Percentiles rank a stretch among this genome's conserved stretches.
Conservation (phyloP, 2,113 vertebrate genomes). For the Mola mola region DNA sequence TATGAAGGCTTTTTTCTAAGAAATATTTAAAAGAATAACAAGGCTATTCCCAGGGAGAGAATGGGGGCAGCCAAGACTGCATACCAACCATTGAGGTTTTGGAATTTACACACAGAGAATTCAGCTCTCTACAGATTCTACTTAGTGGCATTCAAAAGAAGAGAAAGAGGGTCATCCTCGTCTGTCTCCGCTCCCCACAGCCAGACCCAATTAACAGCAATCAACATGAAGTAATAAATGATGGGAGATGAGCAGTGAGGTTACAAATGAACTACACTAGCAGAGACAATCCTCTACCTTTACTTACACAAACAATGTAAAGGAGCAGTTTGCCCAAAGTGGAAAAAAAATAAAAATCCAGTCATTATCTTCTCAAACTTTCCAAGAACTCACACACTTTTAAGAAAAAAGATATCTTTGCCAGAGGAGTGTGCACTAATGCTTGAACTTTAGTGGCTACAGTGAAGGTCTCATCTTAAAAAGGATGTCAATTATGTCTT, state of each 20-base stretch:
- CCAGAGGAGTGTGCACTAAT: no score
- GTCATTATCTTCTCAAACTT: no score
- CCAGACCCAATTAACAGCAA: background rate
- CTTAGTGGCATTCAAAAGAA: constrained; percentile 25
- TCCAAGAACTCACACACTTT: no score
- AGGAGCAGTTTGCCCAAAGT: no score
- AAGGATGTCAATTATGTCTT: no score
- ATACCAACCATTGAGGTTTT: constrained; percentile 25
- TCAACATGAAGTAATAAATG: background rate
- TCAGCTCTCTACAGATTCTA: constrained; percentile 23
- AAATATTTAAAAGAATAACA: constrained; percentile 39
- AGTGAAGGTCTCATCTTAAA: no score
- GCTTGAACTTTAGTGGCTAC: no score
- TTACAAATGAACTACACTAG: no score
- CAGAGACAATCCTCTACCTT: no score
- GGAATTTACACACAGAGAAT: constrained; percentile 32
- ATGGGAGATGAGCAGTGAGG: background rate
- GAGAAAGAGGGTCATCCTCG: constrained; percentile 5
- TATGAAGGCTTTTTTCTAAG: constrained; percentile 26
- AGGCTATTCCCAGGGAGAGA: constrained; percentile 48
- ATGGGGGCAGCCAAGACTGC: constrained; percentile 21
- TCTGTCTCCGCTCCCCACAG: background rate
- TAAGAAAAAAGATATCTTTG: no score
- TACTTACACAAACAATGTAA: no score
- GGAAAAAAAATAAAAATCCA: no score